Base-by-base conservation (phyloP, 2,113 vertebrate species). In the Saguinus imperator region DNA sequence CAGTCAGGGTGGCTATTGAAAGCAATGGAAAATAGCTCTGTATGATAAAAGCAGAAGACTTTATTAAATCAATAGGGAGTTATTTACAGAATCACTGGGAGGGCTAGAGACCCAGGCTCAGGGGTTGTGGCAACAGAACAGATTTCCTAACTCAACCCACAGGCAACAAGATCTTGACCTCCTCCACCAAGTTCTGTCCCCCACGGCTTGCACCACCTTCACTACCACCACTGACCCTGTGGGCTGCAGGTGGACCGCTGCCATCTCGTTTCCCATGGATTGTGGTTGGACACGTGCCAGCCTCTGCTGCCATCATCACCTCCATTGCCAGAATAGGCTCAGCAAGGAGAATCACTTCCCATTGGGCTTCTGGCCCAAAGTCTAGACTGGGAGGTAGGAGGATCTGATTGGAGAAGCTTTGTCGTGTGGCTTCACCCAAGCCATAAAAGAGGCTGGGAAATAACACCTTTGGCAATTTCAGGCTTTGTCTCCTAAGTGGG, bases 311-410 rank as follows among this genome's bases (percentile, higher is more conserved):
- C 16, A 21, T 58, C 17, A 12, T 32, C 27, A 43, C 17, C 6
- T 8, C 12, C 81, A 45, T 84, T 12, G 10, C 13, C 18, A 13
- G 6, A 50, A 70, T 8, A 85, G 32, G 66, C 58, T 48, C 23
- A 25, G 61, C 70, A 29, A 84, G 5, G 83, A 95, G 73, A 81
- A 16, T 20, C 14, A 13, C 32, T 40, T 50, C 35, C 18, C 9
- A 1, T 4, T 58, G 17, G n/a, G 57, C 27, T 27, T 66, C 68
- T 52, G 1, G 45, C 23, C 57, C 77, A 20, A 76, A 32, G 18
- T 13, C 18, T n/a, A 66, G 57, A 14, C 18, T 0, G 5, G 29
- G 73, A n/a, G 5, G 8, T 20, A 21, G 48, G 21, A 5, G 6
- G 10, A 72, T 52, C 70, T 45, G 80, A 61, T 17, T 70, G 70